Percentiles rank a stretch among this genome's conserved stretches.
Conservation (phyloP, 2,888 invertebrate genomes). For the Cryptophagus acutangulus region DNA sequence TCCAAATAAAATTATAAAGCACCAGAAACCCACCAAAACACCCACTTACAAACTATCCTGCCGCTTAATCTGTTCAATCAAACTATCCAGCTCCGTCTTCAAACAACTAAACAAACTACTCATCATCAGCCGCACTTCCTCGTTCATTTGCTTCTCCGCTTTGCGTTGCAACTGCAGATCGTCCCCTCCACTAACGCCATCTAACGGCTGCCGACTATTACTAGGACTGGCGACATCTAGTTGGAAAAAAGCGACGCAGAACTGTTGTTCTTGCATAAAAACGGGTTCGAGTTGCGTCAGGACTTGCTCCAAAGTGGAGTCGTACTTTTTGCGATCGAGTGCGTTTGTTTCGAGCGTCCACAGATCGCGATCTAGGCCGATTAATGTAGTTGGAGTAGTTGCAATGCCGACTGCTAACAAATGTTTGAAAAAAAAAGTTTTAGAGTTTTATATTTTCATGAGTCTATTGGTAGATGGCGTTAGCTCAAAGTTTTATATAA, state of each 20-base stretch:
- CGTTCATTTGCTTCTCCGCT: slow-evolving; percentile 66
- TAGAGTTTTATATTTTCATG: no score
- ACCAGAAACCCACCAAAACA: slow-evolving; percentile 1
- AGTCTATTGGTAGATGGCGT: no score
- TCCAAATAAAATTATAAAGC: not conserved
- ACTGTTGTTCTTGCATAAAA: slow-evolving; percentile 91
- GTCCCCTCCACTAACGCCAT: slow-evolving; percentile 53
- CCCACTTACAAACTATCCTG: slow-evolving; percentile 81
- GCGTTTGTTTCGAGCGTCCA: slow-evolving; percentile 60
- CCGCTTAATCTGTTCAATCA: slow-evolving; percentile 81
- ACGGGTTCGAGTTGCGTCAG: slow-evolving; percentile 85
- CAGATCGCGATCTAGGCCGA: slow-evolving; percentile 60
- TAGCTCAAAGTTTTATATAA: no score
- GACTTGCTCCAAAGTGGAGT: slow-evolving; percentile 75
- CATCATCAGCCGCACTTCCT: slow-evolving; percentile 83
- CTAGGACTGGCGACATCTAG: slow-evolving; percentile 24
- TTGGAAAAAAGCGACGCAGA: slow-evolving; percentile 89
- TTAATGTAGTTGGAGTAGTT: slow-evolving; percentile 43
- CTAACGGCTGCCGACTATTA: slow-evolving; percentile 58
- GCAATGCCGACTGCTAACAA: slow-evolving; percentile 29
- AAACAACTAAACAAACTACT: slow-evolving; percentile 81
- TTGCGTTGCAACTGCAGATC: slow-evolving; percentile 51
- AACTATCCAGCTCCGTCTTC: slow-evolving; percentile 79
- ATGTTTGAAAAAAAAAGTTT: not conserved
- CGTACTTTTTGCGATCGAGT: slow-evolving; percentile 56